These are phyloP conservation scores for Phocoena sinus DNA, from an alignment of 2,113 vertebrate genomes.

Conservation along the genomic window DNA sequence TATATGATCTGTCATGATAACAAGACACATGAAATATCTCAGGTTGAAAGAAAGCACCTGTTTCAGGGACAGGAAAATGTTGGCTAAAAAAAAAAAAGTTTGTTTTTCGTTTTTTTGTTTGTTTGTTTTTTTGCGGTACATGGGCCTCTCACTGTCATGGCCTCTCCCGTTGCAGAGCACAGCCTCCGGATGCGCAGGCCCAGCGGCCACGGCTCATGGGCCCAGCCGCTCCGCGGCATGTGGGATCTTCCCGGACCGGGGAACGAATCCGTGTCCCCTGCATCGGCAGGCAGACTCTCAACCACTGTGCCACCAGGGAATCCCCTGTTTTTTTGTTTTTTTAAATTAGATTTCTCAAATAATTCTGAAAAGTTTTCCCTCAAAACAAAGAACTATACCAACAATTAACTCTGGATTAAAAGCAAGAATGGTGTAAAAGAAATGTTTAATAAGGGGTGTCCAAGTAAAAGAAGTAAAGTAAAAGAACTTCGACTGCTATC, in stretches of 20 bases:
- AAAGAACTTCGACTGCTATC: not conserved
- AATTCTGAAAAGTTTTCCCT: not conserved
- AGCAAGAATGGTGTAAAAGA: not conserved
- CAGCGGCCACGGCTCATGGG: too few species aligned
- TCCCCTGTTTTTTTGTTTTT: too few species aligned
- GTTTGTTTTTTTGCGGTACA: not conserved
- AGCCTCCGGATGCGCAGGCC: too few species aligned
- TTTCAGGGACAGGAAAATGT: not conserved
- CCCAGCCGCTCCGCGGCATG: too few species aligned
- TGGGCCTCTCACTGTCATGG: too few species aligned
- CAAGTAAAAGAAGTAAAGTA: not conserved
- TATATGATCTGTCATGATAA: not conserved
- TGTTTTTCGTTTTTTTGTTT: too few species aligned
- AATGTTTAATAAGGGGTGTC: not conserved
- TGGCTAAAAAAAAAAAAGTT: not conserved
- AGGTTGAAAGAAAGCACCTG: not conserved
- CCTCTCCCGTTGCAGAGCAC: too few species aligned
- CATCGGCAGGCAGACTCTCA: too few species aligned
- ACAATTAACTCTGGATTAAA: not conserved
- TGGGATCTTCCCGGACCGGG: too few species aligned
- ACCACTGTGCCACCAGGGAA: too few species aligned
- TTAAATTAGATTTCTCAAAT: not conserved
- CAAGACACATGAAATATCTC: not conserved
- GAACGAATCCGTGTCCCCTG: too few species aligned
- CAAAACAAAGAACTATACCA: not conserved